A percentile compares a stretch with the other conserved stretches of the same genome.
Evolutionary conservation across 2,888 invertebrate genomes (phyloP).

Genomic region (Parnassius orleans): DNA sequence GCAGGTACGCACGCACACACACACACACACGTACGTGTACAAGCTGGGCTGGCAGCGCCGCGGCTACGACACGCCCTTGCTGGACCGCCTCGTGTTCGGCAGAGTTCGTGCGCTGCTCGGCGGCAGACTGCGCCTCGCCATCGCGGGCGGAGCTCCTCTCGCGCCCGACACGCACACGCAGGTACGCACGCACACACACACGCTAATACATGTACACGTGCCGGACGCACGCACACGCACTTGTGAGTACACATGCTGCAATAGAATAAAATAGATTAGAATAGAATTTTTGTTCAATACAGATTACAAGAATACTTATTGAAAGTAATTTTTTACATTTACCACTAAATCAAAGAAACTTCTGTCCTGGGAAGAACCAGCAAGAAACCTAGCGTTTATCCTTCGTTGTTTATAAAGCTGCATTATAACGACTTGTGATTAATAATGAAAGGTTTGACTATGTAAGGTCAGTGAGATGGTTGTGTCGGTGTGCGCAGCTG

Average conservation of each 20-base stretch:
- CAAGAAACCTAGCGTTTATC: too few species aligned
- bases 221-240: not conserved
- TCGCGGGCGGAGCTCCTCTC: constrained; percentile 97
- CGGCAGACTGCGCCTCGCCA: constrained; percentile 92
- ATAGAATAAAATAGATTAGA: too few species aligned
- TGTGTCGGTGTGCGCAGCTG: constrained; percentile 76
- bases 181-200: constrained; percentile 59
- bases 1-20: constrained; percentile 80
- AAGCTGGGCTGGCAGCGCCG: constrained; percentile 92
- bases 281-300: too few species aligned
- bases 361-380: too few species aligned
- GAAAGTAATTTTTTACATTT: too few species aligned
- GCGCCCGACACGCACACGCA: constrained; percentile 97
- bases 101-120: constrained; percentile 88
- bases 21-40: constrained; percentile 89
- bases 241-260: not conserved
- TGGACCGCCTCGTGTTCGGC: constrained; percentile 71
- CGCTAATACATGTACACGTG: not conserved
- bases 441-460: too few species aligned
- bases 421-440: too few species aligned
- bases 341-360: too few species aligned
- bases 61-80: constrained; percentile 90
- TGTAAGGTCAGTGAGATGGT: too few species aligned
- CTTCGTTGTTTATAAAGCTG: too few species aligned
- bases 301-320: too few species aligned